These are phyloP conservation scores for Lepidurus arcticus DNA, from an alignment of 1,140 invertebrate genomes.

Conservation along the genomic window DNA sequence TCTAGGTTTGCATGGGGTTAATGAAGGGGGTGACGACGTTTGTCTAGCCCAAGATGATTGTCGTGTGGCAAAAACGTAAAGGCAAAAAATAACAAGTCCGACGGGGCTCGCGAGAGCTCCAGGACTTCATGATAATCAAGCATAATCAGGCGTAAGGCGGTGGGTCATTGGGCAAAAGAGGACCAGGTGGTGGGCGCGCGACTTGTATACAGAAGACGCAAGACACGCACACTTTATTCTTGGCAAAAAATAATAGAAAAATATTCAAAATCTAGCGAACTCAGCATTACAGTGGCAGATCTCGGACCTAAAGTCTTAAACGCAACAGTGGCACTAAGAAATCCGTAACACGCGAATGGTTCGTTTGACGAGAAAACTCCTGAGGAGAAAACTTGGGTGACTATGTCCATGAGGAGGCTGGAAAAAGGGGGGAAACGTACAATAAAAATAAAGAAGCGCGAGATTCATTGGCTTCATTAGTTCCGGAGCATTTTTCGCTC, in stretches of 20 bases:
- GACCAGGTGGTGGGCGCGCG: constrained; percentile 19
- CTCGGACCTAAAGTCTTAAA: not conserved
- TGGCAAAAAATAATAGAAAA: not conserved
- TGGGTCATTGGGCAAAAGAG: constrained; percentile 13
- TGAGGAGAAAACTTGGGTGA: too few species aligned
- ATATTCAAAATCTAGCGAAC: not conserved
- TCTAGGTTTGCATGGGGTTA: not conserved
- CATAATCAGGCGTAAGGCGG: constrained; percentile 20
- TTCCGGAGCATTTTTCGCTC: not conserved
- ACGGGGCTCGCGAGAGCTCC: not conserved
- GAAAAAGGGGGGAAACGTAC: not conserved
- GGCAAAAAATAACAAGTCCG: not conserved
- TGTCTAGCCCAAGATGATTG: constrained; percentile 3
- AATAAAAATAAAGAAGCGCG: not conserved
- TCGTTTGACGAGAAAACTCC: not conserved
- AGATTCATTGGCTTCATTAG: constrained; percentile 19
- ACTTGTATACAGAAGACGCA: constrained; percentile 10
- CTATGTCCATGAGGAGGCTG: not conserved
- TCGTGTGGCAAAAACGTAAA: constrained; percentile 12
- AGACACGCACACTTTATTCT: constrained; percentile 7
- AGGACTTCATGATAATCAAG: not conserved
- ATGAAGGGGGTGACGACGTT: constrained; percentile 18
- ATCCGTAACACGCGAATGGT: not conserved
- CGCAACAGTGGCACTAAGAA: not conserved
- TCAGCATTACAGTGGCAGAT: not conserved